Percentiles rank a stretch among this genome's conserved stretches.
phyloP scores from a whole-genome alignment of 2,888 invertebrate genomes.

The Enoplolaimus lenunculus region DNA sequence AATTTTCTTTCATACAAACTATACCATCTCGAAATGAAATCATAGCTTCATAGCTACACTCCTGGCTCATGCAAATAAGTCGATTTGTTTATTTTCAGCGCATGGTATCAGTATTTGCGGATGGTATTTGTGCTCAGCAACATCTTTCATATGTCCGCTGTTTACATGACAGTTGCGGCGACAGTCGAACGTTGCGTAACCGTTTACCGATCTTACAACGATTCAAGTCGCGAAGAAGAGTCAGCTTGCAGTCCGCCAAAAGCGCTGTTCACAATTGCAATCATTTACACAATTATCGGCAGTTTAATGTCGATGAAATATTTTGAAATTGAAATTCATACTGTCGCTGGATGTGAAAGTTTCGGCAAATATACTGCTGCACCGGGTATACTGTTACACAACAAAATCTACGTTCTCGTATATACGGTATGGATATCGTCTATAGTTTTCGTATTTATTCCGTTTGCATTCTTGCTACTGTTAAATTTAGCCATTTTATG shows the following conservation, averaged over 20 bases:
- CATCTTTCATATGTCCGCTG: neutral
- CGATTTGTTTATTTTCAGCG: too few relatives aligned
- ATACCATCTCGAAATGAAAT: too few relatives aligned
- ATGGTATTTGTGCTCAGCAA: neutral
- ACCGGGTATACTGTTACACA: neutral
- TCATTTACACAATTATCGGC: neutral
- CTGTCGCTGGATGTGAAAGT: neutral
- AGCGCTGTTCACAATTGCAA: neutral
- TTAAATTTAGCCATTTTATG: slow-evolving; percentile 1
- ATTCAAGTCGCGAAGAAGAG: neutral
- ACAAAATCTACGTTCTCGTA: neutral
- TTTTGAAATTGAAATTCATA: neutral
- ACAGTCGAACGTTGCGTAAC: neutral
- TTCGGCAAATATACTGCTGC: neutral
- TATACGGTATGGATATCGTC: slow-evolving; percentile 4
- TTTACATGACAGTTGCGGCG: slow-evolving; percentile 5
- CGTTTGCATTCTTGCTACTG: neutral
- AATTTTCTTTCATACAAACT: too few relatives aligned
- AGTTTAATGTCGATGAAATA: neutral
- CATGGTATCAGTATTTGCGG: neutral
- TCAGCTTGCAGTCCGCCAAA: neutral
- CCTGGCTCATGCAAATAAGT: too few relatives aligned
- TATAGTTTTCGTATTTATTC: neutral
- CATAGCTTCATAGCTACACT: too few relatives aligned
- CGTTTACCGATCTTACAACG: neutral